Evolutionary conservation across 2,797 vertebrate genomes (phyloP).

Genomic region (Acrossocheilus fasciatus): DNA sequence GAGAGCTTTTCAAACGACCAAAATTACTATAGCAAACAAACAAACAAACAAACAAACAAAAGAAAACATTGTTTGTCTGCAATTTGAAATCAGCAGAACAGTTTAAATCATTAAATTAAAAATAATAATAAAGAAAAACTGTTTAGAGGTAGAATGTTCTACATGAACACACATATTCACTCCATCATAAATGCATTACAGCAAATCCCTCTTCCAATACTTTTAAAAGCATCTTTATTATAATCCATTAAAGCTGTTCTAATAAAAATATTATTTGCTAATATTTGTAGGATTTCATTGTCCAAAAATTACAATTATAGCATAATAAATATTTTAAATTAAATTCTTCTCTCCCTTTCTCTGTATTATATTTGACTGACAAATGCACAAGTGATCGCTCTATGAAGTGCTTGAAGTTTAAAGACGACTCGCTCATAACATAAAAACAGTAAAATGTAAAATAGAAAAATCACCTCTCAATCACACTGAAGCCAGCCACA

Average conservation of each 20-base stretch:
- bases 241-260: neutral
- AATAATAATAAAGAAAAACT: slow-evolving; percentile 1
- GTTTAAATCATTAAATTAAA: neutral
- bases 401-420: neutral
- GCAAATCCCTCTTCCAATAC: neutral
- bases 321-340: too few relatives aligned
- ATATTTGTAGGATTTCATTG: neutral
- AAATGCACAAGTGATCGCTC: neutral
- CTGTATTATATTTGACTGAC: neutral
- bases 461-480: neutral
- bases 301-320: neutral
- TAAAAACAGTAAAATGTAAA: neutral
- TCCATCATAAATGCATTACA: neutral
- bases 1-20: neutral
- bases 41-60: neutral
- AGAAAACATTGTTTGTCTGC: neutral
- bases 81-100: neutral
- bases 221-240: neutral
- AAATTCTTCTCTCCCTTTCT: neutral
- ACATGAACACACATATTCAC: neutral
- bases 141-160: slow-evolving; percentile 7
- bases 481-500: neutral
- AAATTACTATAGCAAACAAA: neutral
- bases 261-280: slow-evolving; percentile 2
- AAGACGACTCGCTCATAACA: neutral